Base-by-base conservation (phyloP, 2,888 invertebrate species). In the Dorcus hopei region DNA sequence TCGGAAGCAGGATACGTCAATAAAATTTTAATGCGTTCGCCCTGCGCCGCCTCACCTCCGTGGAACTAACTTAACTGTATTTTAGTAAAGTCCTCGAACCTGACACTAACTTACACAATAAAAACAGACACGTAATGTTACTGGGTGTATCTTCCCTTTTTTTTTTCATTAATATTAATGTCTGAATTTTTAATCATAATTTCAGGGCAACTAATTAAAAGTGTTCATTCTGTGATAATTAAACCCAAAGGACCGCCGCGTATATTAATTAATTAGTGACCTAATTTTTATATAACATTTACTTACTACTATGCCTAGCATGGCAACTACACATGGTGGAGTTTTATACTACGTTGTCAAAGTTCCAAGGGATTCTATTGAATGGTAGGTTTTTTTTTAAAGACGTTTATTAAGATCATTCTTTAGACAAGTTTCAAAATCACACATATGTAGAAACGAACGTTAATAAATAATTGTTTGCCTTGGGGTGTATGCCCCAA, bases 301-400 rank as follows among this genome's bases (percentile, higher is more conserved):
- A 43, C 14, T 19, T 43, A 52, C 19, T 56, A 61, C 57, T 66
- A 78, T 77, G 79, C 77, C 79, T 66, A 76, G 74, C 63, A 82
- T 81, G 80, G 80, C 83, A 64, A 80, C 82, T 65, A 80, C 81
- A 62, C 87, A 87, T 78, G 87, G 87, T 69, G 87, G 87, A 71
- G 82, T 86, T 71, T 79, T 88, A 65, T 88, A 87, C 78, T 88
- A 88, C 76, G 85, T 87, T 69, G 85, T 87, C 68, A 83, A 83
- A 75, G 84, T 86, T 66, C 87, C 87, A 16, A 82, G 79, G 73
- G 82, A 81, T 62, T 77, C 59, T 14, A 38, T 71, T 45, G 68
- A 69, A 59, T 49, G 59, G 58, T 63, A 67, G 64, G 68, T 59
- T 53, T 47, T 33, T 33, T 33, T 7, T 6, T 33, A 33, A 33